Evolutionary conservation across 1,140 invertebrate species (phyloP).

Genomic region (Caenorhabditis brenneri): DNA sequence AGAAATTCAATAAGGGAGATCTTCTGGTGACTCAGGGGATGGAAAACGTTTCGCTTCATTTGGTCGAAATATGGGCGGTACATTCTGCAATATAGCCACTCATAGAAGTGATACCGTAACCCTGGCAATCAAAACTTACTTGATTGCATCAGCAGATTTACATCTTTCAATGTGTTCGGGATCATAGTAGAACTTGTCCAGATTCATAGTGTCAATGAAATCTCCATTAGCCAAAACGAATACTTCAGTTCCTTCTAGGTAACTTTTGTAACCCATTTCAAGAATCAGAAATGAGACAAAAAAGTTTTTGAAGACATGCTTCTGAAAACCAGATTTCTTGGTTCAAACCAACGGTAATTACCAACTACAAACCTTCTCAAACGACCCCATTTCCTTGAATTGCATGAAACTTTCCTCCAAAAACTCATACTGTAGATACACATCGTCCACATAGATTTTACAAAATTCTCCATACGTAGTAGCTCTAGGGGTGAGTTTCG

Average conservation of each 20-base stretch:
- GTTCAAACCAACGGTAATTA: no score
- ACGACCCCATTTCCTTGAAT: background rate
- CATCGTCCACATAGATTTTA: background rate
- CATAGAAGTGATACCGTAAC: background rate
- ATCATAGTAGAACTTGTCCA: conserved; percentile 18
- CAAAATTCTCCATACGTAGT: conserved; percentile 5
- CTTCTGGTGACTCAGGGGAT: background rate
- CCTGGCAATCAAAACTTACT: no score
- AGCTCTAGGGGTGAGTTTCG: background rate
- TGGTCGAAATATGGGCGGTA: conserved; percentile 28
- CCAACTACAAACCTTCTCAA: no score
- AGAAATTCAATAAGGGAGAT: conserved; percentile 3
- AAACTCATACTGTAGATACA: conserved; percentile 21
- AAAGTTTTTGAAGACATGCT: conserved; percentile 24
- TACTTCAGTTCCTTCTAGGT: background rate
- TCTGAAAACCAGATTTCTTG: no score
- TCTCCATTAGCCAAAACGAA: conserved; percentile 31
- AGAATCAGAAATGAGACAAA: background rate
- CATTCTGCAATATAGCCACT: background rate
- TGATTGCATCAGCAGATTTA: background rate
- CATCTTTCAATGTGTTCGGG: background rate
- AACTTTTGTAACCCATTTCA: conserved; percentile 6
- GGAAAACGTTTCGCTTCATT: conserved; percentile 3
- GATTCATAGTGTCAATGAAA: conserved; percentile 10
- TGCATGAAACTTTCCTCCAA: background rate